Base-by-base conservation (phyloP, 2,797 vertebrate genomes). In the Lepus townsendii region DNA sequence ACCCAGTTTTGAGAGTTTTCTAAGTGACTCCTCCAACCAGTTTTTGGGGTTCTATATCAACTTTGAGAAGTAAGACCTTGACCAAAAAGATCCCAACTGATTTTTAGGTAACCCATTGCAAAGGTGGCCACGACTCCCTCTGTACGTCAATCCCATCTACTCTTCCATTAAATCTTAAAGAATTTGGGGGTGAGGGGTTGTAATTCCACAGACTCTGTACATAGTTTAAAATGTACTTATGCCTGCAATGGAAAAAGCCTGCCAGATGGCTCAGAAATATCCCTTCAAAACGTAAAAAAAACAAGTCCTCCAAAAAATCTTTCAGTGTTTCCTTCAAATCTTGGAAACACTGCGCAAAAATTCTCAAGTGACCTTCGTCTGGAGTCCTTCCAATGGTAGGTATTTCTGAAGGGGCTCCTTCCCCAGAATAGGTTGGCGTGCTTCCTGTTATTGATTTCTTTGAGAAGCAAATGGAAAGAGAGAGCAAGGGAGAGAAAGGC, bases 121-220 rank as follows among this genome's bases (percentile, higher is more conserved):
- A 98, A 97, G 47, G 98, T 96, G 47, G 97, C 90, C 68, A 97
- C 83, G 2, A 98, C 98, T 94, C 98, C 98, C 98, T 91, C 91
- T 98, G 96, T 20, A 98, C 98, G 82, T 98, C 94, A 68, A 97
- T 72, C 71, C 96, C 97, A 82, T 98, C 98, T 86, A 98, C 97
- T 6, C 93, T 98, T 90, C 98, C 97, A 4, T 98, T 98, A 83
- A 98, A 98, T 54, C 96, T 97, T 5, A 98, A 98, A 94, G 98
- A 97, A 96, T 97, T 98, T 17, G 94, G 92, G 2, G 94, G 90
- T 7, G 97, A 98, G 73, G 98, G 97, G 54, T 94, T 95, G n/a
- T 97, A 27, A 8, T 94, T 96, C 98, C 98, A 98, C 72, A 98
- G 95, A 85, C 98, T 65, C 88, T 99, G 98, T 50, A 98, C n/a